Base-by-base conservation (phyloP, 2,888 invertebrate species). In the Diabrotica balteata region DNA sequence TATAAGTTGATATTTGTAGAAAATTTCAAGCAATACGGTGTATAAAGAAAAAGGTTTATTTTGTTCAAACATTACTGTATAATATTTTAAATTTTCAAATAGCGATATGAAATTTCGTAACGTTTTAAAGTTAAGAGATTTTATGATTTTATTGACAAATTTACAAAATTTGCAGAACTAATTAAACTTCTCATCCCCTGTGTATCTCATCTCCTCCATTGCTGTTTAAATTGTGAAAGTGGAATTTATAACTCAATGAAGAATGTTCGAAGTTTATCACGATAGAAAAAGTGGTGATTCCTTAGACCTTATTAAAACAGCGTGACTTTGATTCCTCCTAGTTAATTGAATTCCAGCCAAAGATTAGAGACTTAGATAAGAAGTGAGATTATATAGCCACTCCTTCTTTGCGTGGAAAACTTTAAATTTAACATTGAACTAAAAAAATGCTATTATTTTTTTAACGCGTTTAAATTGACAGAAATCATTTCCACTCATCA, bases 291-390 rank as follows among this genome's bases (percentile, higher is more conserved):
- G 32, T 32, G 32, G 32, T 32, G 32, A 32, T 32, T 32, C 32
- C 32, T 32, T 32, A 32, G 32, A 32, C 32, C n/a, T 49, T 49
- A 10, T 8, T 11, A 51, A 51, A 51, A 17, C 11, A 51, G 11
- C n/a, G 7, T 51, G 51, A 51, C 51, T 22, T 51, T 51, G 51
- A 51, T 51, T 51, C 22, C 17, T 11, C 11, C n/a, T 51, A 51
- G 51, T 51, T 51, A 51, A 51, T 51, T 51, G 17, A 51, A 51
- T 51, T 51, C 51, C 9, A 10, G 49, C 49, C 10, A 49, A 49
- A 49, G 49, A 51, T 51, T 51, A 51, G 51, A 51, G 7, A 51
- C 51, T 51, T 22, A 51, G 51, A 51, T 51, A 17, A 51, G 51
- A 51, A 11, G 17, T 51, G 8, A 51, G 51, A 51, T 51, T 22